Percentiles rank a stretch among this genome's conserved stretches.
Conservation (phyloP, 2,113 vertebrate genomes). For the Agelaius phoeniceus region DNA sequence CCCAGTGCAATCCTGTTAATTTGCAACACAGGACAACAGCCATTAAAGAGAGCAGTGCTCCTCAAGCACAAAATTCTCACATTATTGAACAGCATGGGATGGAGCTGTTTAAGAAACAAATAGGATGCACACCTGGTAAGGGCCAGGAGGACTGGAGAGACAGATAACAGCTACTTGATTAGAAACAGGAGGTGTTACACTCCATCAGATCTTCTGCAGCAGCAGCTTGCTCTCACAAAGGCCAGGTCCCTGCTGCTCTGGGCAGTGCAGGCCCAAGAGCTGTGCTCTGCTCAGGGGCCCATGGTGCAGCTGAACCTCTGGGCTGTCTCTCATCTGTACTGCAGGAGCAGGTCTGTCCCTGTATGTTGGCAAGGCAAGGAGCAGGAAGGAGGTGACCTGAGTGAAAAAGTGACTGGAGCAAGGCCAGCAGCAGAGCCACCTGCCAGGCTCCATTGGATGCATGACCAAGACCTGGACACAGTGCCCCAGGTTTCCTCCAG, state of each 20-base stretch:
- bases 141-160: background rate
- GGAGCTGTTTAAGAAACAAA: background rate
- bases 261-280: background rate
- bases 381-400: background rate
- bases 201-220: background rate
- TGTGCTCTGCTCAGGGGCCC: background rate
- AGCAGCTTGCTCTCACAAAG: background rate
- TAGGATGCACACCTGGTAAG: background rate
- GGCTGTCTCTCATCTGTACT: background rate
- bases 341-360: background rate
- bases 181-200: background rate
- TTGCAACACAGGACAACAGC: background rate
- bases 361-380: background rate
- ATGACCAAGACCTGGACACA: accelerated
- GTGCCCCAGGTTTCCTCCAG: accelerated
- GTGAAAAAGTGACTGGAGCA: background rate
- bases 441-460: accelerated
- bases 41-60: conserved; percentile 9
- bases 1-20: conserved; percentile 40
- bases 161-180: background rate
- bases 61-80: background rate
- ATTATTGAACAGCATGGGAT: background rate
- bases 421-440: background rate
- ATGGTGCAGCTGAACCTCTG: background rate
- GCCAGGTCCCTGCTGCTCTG: background rate